phyloP scores from a whole-genome alignment of 2,888 invertebrate genomes.

The Pterostichus niger region DNA sequence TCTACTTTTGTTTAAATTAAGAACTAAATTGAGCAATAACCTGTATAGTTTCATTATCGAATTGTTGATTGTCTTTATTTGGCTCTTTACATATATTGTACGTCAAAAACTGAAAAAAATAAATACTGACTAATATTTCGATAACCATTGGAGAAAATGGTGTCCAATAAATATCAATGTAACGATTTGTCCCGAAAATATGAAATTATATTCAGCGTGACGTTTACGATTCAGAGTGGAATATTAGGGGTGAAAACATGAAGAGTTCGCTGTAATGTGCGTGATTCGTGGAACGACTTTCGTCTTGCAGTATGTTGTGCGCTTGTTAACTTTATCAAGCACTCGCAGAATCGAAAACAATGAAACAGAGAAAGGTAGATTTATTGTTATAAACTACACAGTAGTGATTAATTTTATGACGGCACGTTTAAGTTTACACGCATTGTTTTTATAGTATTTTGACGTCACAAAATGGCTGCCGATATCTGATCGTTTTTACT shows the following conservation, averaged over 20 bases:
- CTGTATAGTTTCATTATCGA: too few relatives aligned
- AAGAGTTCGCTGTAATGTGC: constrained; percentile 55
- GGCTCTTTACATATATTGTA: too few relatives aligned
- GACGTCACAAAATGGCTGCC: constrained; percentile 36
- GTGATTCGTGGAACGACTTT: constrained; percentile 54
- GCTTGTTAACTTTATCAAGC: constrained; percentile 37
- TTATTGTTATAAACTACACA: constrained; percentile 13
- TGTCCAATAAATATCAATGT: constrained; percentile 10
- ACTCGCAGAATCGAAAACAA: constrained; percentile 24
- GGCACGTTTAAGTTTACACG: background rate
- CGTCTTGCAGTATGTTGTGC: constrained; percentile 57
- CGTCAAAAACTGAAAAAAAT: too few relatives aligned
- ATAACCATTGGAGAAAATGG: too few relatives aligned
- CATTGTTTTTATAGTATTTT: constrained; percentile 29
- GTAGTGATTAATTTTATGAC: constrained; percentile 30
- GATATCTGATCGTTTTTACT: constrained; percentile 41
- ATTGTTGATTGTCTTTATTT: too few relatives aligned
- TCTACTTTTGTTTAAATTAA: too few relatives aligned
- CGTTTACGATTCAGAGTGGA: background rate
- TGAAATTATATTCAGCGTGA: constrained; percentile 18
- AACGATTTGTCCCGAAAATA: constrained; percentile 24
- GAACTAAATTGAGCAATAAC: too few relatives aligned
- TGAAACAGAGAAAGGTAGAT: constrained; percentile 5
- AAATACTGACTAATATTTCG: too few relatives aligned
- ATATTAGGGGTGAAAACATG: constrained; percentile 24